Conservation (phyloP, 2,888 invertebrate genomes). For the Steinernema scapterisci region DNA sequence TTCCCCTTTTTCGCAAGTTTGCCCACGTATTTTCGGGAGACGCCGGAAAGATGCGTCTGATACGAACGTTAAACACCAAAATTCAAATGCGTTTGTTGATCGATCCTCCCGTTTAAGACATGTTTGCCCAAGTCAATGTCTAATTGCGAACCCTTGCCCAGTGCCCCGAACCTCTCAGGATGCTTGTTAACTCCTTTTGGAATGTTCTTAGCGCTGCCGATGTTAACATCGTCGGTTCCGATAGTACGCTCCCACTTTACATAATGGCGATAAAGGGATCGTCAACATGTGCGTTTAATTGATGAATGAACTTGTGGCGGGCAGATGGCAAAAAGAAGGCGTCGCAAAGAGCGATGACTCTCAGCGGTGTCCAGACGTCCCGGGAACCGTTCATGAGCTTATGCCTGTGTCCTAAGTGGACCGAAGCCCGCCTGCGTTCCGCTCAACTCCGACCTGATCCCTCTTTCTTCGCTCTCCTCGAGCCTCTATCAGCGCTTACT, state of each 20-base stretch:
- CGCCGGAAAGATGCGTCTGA: background rate
- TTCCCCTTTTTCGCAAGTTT: no score
- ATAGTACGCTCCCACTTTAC: constrained; percentile 8
- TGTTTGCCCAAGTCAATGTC: constrained; percentile 12
- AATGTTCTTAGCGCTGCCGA: background rate
- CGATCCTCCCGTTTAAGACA: background rate
- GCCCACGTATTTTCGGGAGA: background rate
- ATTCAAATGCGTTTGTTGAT: constrained; percentile 15
- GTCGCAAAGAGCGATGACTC: background rate
- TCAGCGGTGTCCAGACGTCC: background rate
- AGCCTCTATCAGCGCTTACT: background rate
- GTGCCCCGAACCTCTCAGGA: background rate
- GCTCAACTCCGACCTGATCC: background rate
- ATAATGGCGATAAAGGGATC: constrained; percentile 16
- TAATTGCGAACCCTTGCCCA: constrained; percentile 5
- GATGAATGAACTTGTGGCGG: constrained; percentile 30
- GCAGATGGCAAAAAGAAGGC: constrained; percentile 29
- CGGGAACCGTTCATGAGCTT: background rate
- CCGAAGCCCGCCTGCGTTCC: no score
- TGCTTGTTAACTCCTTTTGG: background rate
- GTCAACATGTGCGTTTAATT: constrained; percentile 32
- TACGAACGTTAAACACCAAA: background rate
- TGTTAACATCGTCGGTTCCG: background rate
- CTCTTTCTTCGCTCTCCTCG: background rate
- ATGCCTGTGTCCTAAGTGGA: no score